Conservation (phyloP, 1,140 invertebrate species). For the Gryon sp. region DNA sequence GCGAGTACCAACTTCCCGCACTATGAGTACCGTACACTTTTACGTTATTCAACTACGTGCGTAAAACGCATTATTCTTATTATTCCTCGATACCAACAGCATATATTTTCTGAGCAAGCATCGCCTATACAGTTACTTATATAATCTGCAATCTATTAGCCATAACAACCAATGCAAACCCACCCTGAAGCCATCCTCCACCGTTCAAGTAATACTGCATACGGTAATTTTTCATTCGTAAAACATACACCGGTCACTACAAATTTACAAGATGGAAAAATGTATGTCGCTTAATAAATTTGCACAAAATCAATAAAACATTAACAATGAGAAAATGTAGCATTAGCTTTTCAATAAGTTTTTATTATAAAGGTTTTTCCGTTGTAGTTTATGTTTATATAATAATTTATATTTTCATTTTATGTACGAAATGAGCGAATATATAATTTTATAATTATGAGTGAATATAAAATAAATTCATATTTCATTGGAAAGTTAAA, state of each 20-base stretch:
- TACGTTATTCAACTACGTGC: conserved; percentile 52
- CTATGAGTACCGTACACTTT: conserved; percentile 50
- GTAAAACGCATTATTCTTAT: conserved; percentile 56
- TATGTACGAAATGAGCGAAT: no score
- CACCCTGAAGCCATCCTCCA: conserved; percentile 26
- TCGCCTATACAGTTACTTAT: conserved; percentile 46
- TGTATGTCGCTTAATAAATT: not conserved
- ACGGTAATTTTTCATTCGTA: conserved; percentile 2
- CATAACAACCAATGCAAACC: conserved; percentile 1
- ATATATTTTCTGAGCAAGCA: conserved; percentile 31
- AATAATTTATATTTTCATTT: no score
- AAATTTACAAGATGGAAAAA: conserved; percentile 1
- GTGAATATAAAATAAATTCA: no score
- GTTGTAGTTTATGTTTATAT: no score
- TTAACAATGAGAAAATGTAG: not conserved
- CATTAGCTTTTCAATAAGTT: no score
- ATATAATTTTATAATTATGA: no score
- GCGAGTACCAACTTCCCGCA: conserved; percentile 40
- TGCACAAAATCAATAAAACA: not conserved
- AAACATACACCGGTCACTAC: conserved; percentile 14
- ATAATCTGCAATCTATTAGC: conserved; percentile 47
- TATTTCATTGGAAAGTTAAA: no score
- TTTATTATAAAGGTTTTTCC: no score
- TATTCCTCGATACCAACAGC: conserved; percentile 19
- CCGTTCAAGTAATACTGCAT: conserved; percentile 1